A percentile compares a stretch with the other conserved stretches of the same genome.
Conservation (phyloP, 2,113 vertebrate genomes). For the Psammodynastes pulverulentus region DNA sequence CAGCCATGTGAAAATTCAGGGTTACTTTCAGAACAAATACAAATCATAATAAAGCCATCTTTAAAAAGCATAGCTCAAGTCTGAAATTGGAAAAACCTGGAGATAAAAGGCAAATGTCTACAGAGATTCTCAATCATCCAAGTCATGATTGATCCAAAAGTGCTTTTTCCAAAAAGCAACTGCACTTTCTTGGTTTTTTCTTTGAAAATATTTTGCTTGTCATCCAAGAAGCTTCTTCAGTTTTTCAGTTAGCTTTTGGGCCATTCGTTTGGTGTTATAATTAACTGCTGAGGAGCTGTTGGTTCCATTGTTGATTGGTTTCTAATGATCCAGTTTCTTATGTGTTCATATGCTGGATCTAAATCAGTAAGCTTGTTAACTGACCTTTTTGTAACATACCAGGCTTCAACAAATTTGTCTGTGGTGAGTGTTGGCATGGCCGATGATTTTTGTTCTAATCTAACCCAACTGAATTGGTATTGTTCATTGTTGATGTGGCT, state of each 20-base stretch:
- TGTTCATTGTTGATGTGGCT: neutral
- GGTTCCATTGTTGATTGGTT: neutral
- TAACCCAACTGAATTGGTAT: neutral
- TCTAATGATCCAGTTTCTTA: neutral
- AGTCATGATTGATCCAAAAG: neutral
- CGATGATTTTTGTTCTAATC: neutral
- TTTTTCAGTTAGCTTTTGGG: neutral
- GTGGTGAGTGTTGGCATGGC: neutral
- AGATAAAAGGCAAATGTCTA: neutral
- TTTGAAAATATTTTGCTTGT: neutral
- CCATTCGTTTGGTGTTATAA: neutral
- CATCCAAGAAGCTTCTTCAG: neutral
- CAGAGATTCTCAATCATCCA: neutral
- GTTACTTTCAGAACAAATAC: neutral
- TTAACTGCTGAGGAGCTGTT: neutral
- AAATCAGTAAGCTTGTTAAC: neutral
- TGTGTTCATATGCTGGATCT: neutral
- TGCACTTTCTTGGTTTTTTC: neutral
- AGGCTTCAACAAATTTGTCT: neutral
- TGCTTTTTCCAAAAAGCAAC: neutral
- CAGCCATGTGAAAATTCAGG: neutral
- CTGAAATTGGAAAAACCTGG: constrained; percentile 9
- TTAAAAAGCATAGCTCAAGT: neutral
- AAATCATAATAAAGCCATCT: neutral
- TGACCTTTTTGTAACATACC: neutral